Evolutionary conservation across 1,140 invertebrate species (phyloP), one percentile per base, ranked within the genome.

Genomic region (Papilio machaon): DNA sequence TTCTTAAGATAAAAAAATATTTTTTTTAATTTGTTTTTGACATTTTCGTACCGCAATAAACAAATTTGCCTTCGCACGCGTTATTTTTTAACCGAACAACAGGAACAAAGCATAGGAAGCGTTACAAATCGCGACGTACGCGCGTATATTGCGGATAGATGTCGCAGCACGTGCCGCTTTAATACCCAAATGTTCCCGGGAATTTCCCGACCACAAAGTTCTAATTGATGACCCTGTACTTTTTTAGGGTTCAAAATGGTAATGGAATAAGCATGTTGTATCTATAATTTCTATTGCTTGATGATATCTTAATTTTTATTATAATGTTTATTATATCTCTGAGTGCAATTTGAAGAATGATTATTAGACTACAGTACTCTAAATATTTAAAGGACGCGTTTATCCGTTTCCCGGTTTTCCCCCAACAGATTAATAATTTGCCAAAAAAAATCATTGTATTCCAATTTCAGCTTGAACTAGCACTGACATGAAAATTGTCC

Each of bases 111-210:
- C 47, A 23, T 23, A 78, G 86, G 83, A 82, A 83, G 82, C 84
- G 85, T 86, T 52, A 81, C 85, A 82, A 88, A 88, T 88, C 86
- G 86, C 75, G 80, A 80, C 82, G 82, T 81, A 80, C 73, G 85
- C 84, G 52, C 52, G 83, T 82, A 85, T 85, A 88, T 88, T 88
- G 85, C 82, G 79, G 82, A 83, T 84, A 82, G 84, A 85, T 86
- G 87, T 88, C 79, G 83, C 73, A 35, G 82, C 87, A 85, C 87
- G 87, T 88, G 87, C 80, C 85, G 74, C 35, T 58, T 58, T 84
- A 23, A 79, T 64, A 38, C 54, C 10, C 54, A 6, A 58, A 58
- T n/a, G 54, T 58, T 64, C n/a, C 38, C 30, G 77, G 77, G 75
- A 19, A 64, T 58, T 64, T 19, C 47, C 74, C 74, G 47, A 52